Base-by-base conservation (phyloP, 2,797 vertebrate species). In the Anguilla marmorata region DNA sequence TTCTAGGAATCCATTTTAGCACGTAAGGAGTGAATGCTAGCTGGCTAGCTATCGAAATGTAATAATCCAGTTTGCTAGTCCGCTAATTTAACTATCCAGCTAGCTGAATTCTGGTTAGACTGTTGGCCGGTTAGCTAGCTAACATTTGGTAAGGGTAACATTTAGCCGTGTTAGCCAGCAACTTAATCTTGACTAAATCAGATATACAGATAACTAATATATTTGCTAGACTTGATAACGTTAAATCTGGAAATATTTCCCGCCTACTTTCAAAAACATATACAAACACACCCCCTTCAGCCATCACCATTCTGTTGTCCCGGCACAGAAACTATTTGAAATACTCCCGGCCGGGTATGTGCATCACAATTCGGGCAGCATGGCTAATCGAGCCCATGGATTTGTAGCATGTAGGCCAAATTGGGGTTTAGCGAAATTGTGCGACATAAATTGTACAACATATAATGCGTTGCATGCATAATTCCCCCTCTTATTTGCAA, bases 191-290 rank as follows among this genome's bases (percentile, higher is more conserved):
- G 37, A 21, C 27, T 52, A 84, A 33, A 84, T 74, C 69, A 14
- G 85, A 37, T 85, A 0, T 30, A 45, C 84, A 14, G 33, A n/a
- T 27, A 27, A 33, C 33, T 24, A 24, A 16, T 16, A 48, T 41
- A 14, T 41, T 45, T 16, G 33, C 76, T 45, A 80, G 63, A 80
- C 76, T 80, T 60, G 30, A 27, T 24, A 85, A 88, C 16, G 56
- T 58, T 69, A 19, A 69, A 37, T 88, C 21, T 45, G 66, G 72
- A 85, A 88, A 84, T 45, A 69, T 88, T 91, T 91, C 90, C 90
- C 90, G 90, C 89, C 90, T 90, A 88, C 41, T 85, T 91, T 91
- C 90, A 87, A 91, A 90, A 86, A 85, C 69, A 89, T 14, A 33
- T 21, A 54, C 85, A 85, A 88, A 88, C 87, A 88, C 87, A 88